These are phyloP conservation scores for Porites cylindrica DNA, from an alignment of 92 coral and sea anemone genomes.

Conservation along the genomic window DNA sequence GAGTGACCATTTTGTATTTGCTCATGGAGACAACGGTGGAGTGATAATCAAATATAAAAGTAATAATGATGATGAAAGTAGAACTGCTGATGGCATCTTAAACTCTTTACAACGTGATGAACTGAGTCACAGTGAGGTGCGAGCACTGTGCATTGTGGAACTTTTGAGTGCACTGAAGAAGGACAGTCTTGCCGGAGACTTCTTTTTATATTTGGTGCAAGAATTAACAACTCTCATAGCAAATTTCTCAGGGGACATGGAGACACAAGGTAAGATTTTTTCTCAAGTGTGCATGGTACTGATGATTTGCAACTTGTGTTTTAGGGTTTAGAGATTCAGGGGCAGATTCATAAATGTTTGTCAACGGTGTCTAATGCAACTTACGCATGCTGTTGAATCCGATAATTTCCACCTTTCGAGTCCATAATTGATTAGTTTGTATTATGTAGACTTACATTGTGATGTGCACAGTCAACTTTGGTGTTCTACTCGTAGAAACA, in stretches of 20 bases:
- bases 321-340: neutral
- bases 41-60: conserved; percentile 52
- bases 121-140: conserved; percentile 51
- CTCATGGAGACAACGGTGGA: conserved; percentile 91
- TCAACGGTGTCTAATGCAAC: too few relatives aligned
- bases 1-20: conserved; percentile 65
- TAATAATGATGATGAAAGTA: neutral
- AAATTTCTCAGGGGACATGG: conserved; percentile 20
- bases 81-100: conserved; percentile 54
- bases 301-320: neutral
- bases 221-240: conserved; percentile 77
- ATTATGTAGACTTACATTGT: too few relatives aligned
- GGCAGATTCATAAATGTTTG: too few relatives aligned
- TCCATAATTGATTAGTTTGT: too few relatives aligned
- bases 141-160: conserved; percentile 85
- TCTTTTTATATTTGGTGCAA: conserved; percentile 85
- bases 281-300: neutral
- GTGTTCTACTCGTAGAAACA: too few relatives aligned
- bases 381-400: too few relatives aligned
- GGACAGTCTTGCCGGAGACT: conserved; percentile 80
- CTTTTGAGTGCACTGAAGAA: conserved; percentile 74
- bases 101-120: conserved; percentile 66
- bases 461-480: too few relatives aligned
- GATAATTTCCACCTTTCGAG: too few relatives aligned
- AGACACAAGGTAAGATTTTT: conserved; percentile 2